phyloP scores from a whole-genome alignment of 2,797 vertebrate genomes.

The Tolypeutes matacus region DNA sequence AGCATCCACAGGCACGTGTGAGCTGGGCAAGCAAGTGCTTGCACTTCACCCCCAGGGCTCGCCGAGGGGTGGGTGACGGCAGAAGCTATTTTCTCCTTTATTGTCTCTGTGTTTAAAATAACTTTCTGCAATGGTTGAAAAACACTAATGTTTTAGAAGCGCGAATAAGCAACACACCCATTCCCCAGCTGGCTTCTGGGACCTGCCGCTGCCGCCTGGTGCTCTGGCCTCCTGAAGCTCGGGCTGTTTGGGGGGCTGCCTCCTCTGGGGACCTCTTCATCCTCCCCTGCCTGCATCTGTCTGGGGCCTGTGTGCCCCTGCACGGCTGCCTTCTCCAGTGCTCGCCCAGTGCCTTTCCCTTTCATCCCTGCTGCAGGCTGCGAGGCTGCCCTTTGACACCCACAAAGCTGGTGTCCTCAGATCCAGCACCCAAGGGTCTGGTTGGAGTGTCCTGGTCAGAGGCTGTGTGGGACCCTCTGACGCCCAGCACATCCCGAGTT shows the following conservation, averaged over 20 bases:
- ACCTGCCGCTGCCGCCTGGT: neutral
- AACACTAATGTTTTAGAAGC: neutral
- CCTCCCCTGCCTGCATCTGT: too few species aligned
- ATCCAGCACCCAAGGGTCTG: neutral
- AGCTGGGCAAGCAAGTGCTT: too few species aligned
- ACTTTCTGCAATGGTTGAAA: neutral
- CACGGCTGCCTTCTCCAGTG: neutral
- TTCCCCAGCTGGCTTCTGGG: neutral
- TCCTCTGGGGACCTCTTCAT: too few species aligned
- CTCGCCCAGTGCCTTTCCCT: neutral
- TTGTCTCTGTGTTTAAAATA: neutral
- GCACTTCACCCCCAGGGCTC: neutral
- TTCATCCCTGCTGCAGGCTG: too few species aligned
- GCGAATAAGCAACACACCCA: fast-evolving
- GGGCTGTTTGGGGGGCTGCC: neutral
- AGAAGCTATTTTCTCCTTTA: neutral
- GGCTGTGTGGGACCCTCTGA: neutral
- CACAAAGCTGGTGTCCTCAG: neutral
- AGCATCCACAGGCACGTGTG: fast-evolving
- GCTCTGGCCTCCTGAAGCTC: too few species aligned
- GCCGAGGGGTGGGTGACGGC: neutral
- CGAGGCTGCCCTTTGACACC: neutral
- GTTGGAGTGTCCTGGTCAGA: neutral
- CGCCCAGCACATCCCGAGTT: neutral
- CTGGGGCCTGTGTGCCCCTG: neutral